Evolutionary conservation across 2,113 vertebrate genomes (phyloP).

Genomic region (Malurus alboscapulatus): DNA sequence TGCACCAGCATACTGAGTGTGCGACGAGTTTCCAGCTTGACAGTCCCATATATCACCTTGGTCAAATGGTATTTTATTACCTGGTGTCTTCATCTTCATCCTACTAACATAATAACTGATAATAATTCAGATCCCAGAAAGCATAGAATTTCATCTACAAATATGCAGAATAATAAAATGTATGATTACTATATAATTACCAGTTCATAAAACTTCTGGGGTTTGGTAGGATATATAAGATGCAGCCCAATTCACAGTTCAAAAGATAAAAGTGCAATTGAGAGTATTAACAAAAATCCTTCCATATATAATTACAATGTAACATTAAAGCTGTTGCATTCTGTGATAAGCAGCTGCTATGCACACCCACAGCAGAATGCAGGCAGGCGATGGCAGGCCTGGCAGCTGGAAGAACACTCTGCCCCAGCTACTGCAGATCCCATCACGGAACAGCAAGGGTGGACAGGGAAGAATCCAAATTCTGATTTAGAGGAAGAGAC

Average conservation of each 20-base stretch:
- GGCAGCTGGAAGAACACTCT: neutral
- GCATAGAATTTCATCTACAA: neutral
- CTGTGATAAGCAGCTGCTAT: neutral
- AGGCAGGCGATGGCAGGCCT: neutral
- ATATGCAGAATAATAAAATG: neutral
- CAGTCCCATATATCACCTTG: neutral
- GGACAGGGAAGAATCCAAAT: neutral
- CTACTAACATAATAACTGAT: neutral
- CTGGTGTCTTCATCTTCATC: neutral
- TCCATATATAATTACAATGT: neutral
- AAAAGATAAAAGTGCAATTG: neutral
- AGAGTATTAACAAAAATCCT: neutral
- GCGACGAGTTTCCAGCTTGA: neutral
- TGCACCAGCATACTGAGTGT: neutral
- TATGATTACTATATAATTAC: neutral
- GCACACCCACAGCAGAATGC: neutral
- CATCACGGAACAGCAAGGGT: neutral
- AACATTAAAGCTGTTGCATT: neutral
- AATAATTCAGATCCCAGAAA: neutral
- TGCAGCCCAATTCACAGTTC: neutral
- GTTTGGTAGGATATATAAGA: neutral
- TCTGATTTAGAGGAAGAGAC: neutral
- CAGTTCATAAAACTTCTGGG: neutral
- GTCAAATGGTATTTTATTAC: neutral
- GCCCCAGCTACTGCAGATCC: neutral